A percentile compares a stretch with the other conserved stretches of the same genome.
Conservation (phyloP, 2,113 vertebrate species). For the Leptobrachium leishanense region DNA sequence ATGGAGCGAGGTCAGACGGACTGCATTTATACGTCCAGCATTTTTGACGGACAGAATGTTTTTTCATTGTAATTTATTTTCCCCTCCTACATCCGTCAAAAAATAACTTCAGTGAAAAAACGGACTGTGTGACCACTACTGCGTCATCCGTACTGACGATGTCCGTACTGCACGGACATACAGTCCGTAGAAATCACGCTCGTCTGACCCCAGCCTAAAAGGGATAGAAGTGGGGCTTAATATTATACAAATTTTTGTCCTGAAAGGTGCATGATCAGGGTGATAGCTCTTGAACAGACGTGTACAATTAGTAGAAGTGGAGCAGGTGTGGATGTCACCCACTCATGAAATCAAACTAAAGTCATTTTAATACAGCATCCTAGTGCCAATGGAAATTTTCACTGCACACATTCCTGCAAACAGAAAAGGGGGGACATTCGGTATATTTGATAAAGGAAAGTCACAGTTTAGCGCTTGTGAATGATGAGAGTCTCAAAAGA, state of each 20-base stretch:
- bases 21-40: too few species aligned
- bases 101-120: too few species aligned
- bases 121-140: too few species aligned
- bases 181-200: too few species aligned
- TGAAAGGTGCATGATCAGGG: conserved; percentile 12
- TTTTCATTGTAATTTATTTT: too few species aligned
- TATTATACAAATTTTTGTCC: conserved; percentile 6
- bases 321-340: conserved; percentile 13
- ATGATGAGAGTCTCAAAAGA: too few species aligned
- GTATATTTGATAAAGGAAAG: background rate
- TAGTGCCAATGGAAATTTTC: background rate
- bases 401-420: background rate
- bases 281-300: conserved; percentile 14
- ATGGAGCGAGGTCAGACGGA: too few species aligned
- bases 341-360: background rate
- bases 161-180: too few species aligned
- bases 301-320: conserved; percentile 1
- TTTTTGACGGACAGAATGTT: too few species aligned
- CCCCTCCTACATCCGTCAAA: too few species aligned
- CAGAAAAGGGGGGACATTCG: background rate
- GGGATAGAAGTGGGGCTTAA: background rate
- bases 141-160: too few species aligned
- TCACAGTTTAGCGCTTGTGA: background rate
- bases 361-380: background rate
- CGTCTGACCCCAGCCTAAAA: too few species aligned